These are phyloP conservation scores for Amphipyra berbera DNA, from an alignment of 2,888 invertebrate genomes.

Conservation along the genomic window DNA sequence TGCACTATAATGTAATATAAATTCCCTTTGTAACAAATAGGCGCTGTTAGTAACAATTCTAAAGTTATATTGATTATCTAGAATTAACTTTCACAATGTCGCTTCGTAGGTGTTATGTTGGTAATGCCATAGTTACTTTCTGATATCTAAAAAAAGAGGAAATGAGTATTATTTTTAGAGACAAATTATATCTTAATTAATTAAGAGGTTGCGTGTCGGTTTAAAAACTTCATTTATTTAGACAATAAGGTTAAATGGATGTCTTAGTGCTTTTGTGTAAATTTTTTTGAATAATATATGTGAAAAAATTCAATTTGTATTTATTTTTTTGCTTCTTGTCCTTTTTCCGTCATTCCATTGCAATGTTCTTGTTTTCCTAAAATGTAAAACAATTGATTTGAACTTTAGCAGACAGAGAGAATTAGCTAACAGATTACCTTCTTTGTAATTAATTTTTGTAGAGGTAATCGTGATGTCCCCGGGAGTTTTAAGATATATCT, in stretches of 20 bases:
- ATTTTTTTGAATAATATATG: slow-evolving; percentile 90
- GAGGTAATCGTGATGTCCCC: no score
- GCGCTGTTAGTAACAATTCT: slow-evolving; percentile 75
- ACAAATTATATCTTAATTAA: slow-evolving; percentile 88
- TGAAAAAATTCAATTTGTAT: slow-evolving; percentile 78
- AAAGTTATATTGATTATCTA: slow-evolving; percentile 75
- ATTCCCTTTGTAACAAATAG: slow-evolving; percentile 80
- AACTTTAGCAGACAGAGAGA: no score
- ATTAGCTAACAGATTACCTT: no score
- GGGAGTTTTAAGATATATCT: no score
- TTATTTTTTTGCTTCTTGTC: slow-evolving; percentile 17
- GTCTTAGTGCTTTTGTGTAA: slow-evolving; percentile 91
- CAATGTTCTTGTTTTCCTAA: neutral
- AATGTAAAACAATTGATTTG: no score
- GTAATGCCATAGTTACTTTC: slow-evolving; percentile 84
- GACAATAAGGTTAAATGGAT: slow-evolving; percentile 90
- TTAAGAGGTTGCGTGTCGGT: slow-evolving; percentile 88
- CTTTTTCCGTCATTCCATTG: neutral
- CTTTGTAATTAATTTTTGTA: no score
- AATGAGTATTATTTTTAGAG: slow-evolving; percentile 89
- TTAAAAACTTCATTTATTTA: slow-evolving; percentile 89
- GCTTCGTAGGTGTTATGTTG: slow-evolving; percentile 85
- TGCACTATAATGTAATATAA: slow-evolving; percentile 86
- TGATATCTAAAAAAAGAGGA: slow-evolving; percentile 76
- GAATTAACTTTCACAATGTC: slow-evolving; percentile 75